Percentiles rank a stretch among this genome's conserved stretches.
phyloP scores from a whole-genome alignment of 2,888 invertebrate species.

The Catonia carolina region DNA sequence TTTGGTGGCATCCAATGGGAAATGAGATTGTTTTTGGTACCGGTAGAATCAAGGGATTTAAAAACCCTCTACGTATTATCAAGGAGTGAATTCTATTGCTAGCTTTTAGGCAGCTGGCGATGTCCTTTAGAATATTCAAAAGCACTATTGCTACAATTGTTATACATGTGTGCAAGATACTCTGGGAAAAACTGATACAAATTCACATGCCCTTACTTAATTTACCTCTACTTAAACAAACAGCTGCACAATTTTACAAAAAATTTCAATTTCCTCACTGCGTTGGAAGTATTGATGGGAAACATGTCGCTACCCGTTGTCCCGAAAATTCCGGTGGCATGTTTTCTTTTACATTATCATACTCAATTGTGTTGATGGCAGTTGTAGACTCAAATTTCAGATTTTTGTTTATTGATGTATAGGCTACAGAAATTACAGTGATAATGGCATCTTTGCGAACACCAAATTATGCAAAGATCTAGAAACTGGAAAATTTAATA shows the following conservation, averaged over 20 bases:
- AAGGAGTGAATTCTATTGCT: too few species aligned
- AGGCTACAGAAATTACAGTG: background rate
- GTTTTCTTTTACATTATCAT: background rate
- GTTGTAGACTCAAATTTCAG: background rate
- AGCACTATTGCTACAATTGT: background rate
- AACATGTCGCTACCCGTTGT: background rate
- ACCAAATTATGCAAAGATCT: background rate
- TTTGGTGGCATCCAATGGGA: too few species aligned
- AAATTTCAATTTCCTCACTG: background rate
- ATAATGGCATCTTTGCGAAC: background rate
- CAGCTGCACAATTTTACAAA: background rate
- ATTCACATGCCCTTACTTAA: background rate
- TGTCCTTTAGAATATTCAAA: background rate
- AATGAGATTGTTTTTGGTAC: too few species aligned
- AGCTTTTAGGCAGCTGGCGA: background rate
- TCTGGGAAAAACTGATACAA: background rate
- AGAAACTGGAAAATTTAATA: background rate
- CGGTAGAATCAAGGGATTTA: too few species aligned
- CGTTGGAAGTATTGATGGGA: background rate
- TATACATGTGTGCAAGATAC: background rate
- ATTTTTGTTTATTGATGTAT: background rate
- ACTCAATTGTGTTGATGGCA: background rate
- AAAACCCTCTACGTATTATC: too few species aligned
- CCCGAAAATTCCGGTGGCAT: background rate
- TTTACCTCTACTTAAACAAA: background rate